A percentile compares a stretch with the other conserved stretches of the same genome.
These are phyloP conservation scores for Paracentrotus lividus DNA, from an alignment of 53 echinoderm and acorn worm genomes.

Conservation along the genomic window DNA sequence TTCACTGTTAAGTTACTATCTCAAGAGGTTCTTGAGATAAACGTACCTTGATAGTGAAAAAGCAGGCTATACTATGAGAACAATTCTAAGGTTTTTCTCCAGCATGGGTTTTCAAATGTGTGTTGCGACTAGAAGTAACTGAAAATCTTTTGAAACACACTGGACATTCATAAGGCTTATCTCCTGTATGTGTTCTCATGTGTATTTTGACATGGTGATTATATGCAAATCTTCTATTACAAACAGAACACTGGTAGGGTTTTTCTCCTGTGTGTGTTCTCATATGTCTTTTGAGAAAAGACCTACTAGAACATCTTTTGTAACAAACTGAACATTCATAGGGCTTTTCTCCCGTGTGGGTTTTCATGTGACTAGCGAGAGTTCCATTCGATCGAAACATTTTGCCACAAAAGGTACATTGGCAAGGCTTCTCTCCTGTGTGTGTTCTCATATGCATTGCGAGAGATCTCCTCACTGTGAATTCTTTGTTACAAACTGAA, in stretches of 20 bases:
- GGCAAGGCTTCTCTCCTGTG: too few species aligned
- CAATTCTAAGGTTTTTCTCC: neutral
- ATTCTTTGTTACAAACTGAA: too few species aligned
- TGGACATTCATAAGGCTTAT: neutral
- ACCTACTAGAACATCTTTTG: too few species aligned
- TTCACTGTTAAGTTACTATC: too few species aligned
- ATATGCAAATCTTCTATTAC: neutral
- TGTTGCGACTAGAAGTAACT: neutral
- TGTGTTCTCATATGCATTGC: too few species aligned
- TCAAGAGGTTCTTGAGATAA: too few species aligned
- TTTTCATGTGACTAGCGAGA: neutral
- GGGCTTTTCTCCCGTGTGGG: neutral
- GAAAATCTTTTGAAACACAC: neutral
- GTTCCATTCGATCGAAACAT: neutral
- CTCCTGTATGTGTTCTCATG: neutral
- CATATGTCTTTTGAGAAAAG: too few species aligned
- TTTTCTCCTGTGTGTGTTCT: neutral
- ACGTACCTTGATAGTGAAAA: too few species aligned
- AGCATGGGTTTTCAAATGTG: neutral
- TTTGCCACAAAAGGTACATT: neutral
- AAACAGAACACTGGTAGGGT: neutral
- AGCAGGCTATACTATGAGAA: too few species aligned
- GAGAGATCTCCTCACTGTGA: too few species aligned
- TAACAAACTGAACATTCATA: too few species aligned
- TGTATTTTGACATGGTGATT: neutral